phyloP scores from a whole-genome alignment of 2,797 vertebrate genomes.

The Buphagus erythrorhynchus region DNA sequence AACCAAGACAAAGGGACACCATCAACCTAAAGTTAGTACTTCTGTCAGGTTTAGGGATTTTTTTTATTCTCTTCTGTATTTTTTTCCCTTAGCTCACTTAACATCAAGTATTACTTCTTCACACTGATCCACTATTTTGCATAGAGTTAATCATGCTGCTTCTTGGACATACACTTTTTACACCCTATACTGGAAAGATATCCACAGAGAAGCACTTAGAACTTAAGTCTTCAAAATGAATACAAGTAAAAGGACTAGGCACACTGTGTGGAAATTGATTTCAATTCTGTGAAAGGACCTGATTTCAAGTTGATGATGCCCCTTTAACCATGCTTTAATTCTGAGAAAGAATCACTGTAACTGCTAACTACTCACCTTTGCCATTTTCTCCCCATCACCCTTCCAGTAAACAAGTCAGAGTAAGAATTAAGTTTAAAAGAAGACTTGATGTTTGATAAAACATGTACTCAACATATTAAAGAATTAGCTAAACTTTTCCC shows the following conservation, averaged over 20 bases:
- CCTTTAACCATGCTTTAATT: conserved; percentile 30
- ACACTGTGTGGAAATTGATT: background rate
- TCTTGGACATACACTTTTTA: background rate
- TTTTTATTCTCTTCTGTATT: background rate
- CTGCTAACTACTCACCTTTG: conserved; percentile 37
- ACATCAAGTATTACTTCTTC: background rate
- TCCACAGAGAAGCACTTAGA: background rate
- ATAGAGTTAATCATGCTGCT: background rate
- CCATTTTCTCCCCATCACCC: conserved; percentile 5
- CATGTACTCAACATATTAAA: background rate
- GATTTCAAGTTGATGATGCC: conserved; percentile 58
- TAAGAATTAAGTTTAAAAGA: conserved; percentile 11
- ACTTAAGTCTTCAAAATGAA: background rate
- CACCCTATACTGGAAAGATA: background rate
- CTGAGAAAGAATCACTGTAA: background rate
- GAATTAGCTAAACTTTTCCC: background rate
- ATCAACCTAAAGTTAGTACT: conserved; percentile 39
- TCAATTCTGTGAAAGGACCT: background rate
- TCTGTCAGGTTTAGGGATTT: background rate
- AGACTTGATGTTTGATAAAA: conserved; percentile 44
- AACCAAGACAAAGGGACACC: conserved; percentile 59
- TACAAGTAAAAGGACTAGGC: background rate
- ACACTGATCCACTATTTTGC: background rate
- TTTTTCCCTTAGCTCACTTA: background rate
- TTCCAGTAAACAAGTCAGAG: conserved; percentile 34